Evolutionary conservation across 1,140 invertebrate species (phyloP).

Genomic region (Paralvinella palmiformis): DNA sequence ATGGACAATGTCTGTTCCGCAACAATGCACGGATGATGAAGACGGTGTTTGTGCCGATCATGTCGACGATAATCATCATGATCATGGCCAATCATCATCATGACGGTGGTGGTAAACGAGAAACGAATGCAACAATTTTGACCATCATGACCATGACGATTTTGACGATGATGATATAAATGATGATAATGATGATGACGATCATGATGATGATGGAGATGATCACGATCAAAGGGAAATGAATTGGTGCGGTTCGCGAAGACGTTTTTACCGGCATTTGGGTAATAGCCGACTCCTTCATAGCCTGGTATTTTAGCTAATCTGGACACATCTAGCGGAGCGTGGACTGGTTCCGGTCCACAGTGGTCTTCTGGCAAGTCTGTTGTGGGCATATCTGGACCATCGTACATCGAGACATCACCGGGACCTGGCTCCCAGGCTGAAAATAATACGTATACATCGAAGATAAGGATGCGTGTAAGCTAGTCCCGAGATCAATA

Average conservation of each 20-base stretch:
- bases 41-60: too few relatives aligned
- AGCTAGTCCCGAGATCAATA: too few relatives aligned
- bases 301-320: slow-evolving; percentile 11
- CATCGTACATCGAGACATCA: slow-evolving; percentile 16
- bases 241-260: background rate
- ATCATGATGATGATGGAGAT: background rate
- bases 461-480: too few relatives aligned
- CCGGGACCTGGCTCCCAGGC: slow-evolving; percentile 17
- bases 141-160: too few relatives aligned
- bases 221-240: background rate
- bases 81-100: too few relatives aligned
- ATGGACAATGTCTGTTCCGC: too few relatives aligned
- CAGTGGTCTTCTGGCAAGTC: slow-evolving; percentile 21
- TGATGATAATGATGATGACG: too few relatives aligned
- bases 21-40: too few relatives aligned
- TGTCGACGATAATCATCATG: too few relatives aligned
- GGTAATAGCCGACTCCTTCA: slow-evolving; percentile 10
- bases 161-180: too few relatives aligned
- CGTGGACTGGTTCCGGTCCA: slow-evolving; percentile 8
- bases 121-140: too few relatives aligned
- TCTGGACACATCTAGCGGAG: slow-evolving; percentile 13
- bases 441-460: slow-evolving; percentile 1
- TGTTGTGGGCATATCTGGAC: slow-evolving; percentile 14
- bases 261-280: background rate
- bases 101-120: too few relatives aligned